Evolutionary conservation across 2,113 vertebrate species (phyloP), one percentile per base, ranked within the genome.

Genomic region (Atrichornis clamosus): DNA sequence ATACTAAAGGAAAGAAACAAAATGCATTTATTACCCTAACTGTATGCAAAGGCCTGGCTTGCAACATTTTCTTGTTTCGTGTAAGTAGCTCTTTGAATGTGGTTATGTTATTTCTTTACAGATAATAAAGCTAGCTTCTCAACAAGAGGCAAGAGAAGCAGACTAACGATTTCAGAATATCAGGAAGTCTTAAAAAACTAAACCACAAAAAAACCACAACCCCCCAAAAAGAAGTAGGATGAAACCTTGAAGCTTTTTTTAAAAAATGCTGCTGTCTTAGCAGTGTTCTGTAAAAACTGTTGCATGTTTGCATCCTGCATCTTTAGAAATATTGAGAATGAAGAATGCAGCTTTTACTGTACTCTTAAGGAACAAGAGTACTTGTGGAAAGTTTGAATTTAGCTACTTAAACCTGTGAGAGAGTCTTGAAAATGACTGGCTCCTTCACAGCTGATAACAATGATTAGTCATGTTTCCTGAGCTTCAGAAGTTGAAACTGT

Each of bases 361-460:
- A 15, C 10, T 13, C 3, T 37, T 68, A 70, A 56, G 23, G 32
- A 76, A 7, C 7, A 82, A 56, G 59, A 42, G 2, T 13, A 70
- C 6, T 20, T 24, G 2, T 74, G 35, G 10, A 87, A 67, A 80
- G 20, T 92, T 15, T 77, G 42, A 50, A 59, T 77, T 50, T 67
- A 35, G 44, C 27, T 42, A 6, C 8, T 18, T 59, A 84, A 72
- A 72, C 17, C 17, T 56, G 10, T 50, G 22, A 8, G 27, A 50
- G 47, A 44, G 6, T 69, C 50, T 85, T 50, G 28, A 65, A 49
- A 92, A 30, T 13, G 5, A 10, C 14, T 85, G 67, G 10, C 41
- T 65, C 11, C 15, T 79, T 15, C 59, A 23, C 20, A 60, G 19
- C 10, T 0, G 1, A 1, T 68, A 56, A 11, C 7, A 55, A 1